A percentile compares a stretch with the other conserved stretches of the same genome.
Evolutionary conservation across 2,797 vertebrate genomes (phyloP).

Genomic region (Cephalopachus bancanus): DNA sequence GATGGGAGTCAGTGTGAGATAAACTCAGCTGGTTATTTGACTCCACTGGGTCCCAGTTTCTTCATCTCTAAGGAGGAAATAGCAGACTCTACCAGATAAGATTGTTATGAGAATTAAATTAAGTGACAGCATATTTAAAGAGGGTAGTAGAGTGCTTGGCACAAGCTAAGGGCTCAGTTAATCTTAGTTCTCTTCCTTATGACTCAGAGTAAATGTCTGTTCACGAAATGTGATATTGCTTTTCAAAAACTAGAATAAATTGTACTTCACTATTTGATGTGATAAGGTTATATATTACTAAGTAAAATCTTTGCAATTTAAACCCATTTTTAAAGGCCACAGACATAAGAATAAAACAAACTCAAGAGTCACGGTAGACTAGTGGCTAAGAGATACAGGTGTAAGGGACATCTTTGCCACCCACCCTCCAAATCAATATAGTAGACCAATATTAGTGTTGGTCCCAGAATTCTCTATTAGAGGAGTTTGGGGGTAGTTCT

Average conservation of each 20-base stretch:
- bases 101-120: neutral
- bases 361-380: neutral
- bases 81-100: neutral
- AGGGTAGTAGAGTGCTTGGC: neutral
- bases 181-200: neutral
- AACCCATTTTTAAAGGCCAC: neutral
- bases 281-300: neutral
- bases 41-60: neutral
- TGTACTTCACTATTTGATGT: neutral
- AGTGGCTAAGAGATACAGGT: neutral
- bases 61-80: neutral
- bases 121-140: neutral
- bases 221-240: neutral
- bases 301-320: neutral
- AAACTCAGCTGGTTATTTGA: neutral
- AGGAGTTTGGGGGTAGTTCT: neutral
- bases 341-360: neutral
- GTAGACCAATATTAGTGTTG: neutral
- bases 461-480: neutral
- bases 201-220: neutral
- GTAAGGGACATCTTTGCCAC: neutral
- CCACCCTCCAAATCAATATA: neutral
- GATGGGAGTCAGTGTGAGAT: neutral
- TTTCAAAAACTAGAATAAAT: constrained; percentile 32
- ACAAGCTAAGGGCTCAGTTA: neutral